A percentile compares a stretch with the other conserved stretches of the same genome.
Conservation (phyloP, 2,797 vertebrate genomes). For the Gobionotothen gibberifrons region DNA sequence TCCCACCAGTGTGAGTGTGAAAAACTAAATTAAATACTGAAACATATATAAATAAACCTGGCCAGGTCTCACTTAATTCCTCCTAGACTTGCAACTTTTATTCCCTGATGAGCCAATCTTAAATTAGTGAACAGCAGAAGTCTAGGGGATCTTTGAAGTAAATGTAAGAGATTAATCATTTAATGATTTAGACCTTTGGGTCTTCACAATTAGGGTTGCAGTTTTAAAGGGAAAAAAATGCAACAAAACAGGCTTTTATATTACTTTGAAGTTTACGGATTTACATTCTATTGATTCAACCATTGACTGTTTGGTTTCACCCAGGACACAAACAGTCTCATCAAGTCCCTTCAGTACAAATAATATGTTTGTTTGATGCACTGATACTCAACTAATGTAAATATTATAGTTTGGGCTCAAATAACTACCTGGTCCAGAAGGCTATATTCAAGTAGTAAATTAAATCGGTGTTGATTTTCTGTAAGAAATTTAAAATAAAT, state of each 20-base stretch:
- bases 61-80: not conserved
- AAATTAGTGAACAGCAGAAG: constrained; percentile 8
- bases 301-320: no score
- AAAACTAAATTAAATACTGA: not conserved
- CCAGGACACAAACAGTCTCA: no score
- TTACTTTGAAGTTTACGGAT: no score
- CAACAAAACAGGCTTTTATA: no score
- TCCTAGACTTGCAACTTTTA: constrained; percentile 7
- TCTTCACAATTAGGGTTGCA: no score
- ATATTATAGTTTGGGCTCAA: not conserved
- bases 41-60: not conserved
- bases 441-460: not conserved
- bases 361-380: no score
- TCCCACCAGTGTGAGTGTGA: not conserved
- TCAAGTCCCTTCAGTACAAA: no score
- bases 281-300: no score
- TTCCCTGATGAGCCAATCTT: constrained; percentile 10
- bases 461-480: not conserved
- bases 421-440: no score
- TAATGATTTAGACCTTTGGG: constrained; percentile 8
- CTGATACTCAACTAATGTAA: not conserved
- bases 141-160: constrained; percentile 24
- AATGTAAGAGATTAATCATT: not conserved
- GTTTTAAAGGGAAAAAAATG: no score
- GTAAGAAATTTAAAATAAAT: no score